Base-by-base conservation (phyloP, 2,113 vertebrate species). In the Dipodomys ordii region DNA sequence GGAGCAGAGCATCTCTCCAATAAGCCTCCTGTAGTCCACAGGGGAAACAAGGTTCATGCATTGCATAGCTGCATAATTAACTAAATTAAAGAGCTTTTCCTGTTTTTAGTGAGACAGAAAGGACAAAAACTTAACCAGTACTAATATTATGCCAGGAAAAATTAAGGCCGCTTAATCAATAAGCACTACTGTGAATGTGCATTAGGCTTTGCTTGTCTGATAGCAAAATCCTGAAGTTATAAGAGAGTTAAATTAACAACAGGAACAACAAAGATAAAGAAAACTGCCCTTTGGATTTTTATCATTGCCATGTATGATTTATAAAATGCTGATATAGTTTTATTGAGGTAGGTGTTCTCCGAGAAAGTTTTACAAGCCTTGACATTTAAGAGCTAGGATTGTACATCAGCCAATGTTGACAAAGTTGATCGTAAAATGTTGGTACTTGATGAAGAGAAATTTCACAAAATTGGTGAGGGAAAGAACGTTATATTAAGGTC, bases 361-460 rank as follows among this genome's bases (percentile, higher is more conserved):
- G 73, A 91, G 83, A 27, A 88, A 90, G 74, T 92, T 94, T 96
- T 96, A 96, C 20, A 92, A 83, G 88, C 49, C 20, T 15, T 96
- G 95, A 88, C 82, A 95, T 92, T 96, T 92, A 93, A 88, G 80
- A 96, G 49, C 35, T n/a, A 90, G 25, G 23, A 49, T 80, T 90
- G 92, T 78, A 85, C 90, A 76, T 23, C 60, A 83, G 23, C 2
- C 71, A 62, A 0, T 88, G 85, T 80, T 92, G 91, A 93, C 76
- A 90, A 46, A 94, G 64, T 93, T 94, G 82, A 92, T 64, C 77
- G 49, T 87, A 94, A 96, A 96, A 93, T 90, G 22, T 12, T 95
- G 46, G 20, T 60, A 82, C 85, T 90, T 84, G 49, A 67, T 69
- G 94, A 93, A 81, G 4, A 69, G n/a, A 85, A 93, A 92, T 92